Evolutionary conservation across 2,888 invertebrate genomes (phyloP), one percentile per base, ranked within the genome.

Genomic region (Nezara viridula): DNA sequence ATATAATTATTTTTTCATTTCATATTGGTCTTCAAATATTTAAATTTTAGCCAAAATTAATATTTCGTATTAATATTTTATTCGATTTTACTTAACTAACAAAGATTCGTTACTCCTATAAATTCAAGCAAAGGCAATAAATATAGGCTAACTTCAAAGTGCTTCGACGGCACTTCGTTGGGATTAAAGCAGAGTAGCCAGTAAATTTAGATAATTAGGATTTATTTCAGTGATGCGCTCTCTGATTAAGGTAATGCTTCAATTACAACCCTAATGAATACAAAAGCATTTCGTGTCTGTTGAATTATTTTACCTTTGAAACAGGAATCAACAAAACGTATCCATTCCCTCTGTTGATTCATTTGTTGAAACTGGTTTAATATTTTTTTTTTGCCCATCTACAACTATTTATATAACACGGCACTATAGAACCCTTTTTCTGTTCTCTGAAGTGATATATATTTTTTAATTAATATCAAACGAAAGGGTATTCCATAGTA

Each of bases 61-160:
- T n/a, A n/a, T n/a, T n/a, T n/a, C n/a, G n/a, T n/a, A n/a, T n/a
- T n/a, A n/a, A n/a, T n/a, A n/a, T n/a, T n/a, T n/a, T n/a, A n/a
- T n/a, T n/a, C n/a, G n/a, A 32, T 27, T 60, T 60, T 16, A 3
- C 19, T 60, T 27, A 60, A 14, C 60, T 73, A 73, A 73, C 37
- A 7, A 32, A 32, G n/a, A n/a, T n/a, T n/a, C n/a, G n/a, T n/a
- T n/a, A 37, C 66, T 37, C 21, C 32, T 37, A 73, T 73, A 73
- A 73, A 73, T 32, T 37, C 2, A 2, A 37, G 66, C 6, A 37
- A 73, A 32, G 66, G 66, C 37, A 73, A 73, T 73, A 37, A 73
- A 73, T 73, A 73, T 37, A 73, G 66, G 66, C 66, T 19, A 73
- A 73, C 66, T 73, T 73, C 66, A 37, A 73, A 73, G 66, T 66